Conservation (phyloP, 2,113 vertebrate species). For the Larimichthys crocea region DNA sequence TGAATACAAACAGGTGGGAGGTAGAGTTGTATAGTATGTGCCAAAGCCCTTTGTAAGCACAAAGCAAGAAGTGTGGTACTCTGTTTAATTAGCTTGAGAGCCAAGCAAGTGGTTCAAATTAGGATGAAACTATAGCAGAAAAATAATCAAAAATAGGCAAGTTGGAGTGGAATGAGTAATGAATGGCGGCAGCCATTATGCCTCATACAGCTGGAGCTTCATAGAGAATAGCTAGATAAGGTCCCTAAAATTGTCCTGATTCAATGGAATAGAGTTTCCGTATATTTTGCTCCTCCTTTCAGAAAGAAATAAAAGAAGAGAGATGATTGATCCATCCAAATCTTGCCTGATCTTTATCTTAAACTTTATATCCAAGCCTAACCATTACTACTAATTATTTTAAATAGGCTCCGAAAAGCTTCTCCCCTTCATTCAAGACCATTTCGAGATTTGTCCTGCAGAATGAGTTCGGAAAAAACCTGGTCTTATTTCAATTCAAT, state of each 20-base stretch:
- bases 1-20: conserved; percentile 71
- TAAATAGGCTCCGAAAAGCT: neutral
- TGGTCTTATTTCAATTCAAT: conserved; percentile 26
- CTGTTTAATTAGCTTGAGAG: conserved; percentile 70
- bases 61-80: conserved; percentile 51
- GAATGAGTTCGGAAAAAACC: conserved; percentile 18
- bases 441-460: conserved; percentile 9
- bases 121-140: conserved; percentile 59
- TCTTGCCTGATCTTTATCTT: neutral
- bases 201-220: conserved; percentile 56
- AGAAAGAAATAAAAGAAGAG: neutral
- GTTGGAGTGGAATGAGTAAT: conserved; percentile 47
- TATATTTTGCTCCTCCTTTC: conserved; percentile 8
- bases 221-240: conserved; percentile 39
- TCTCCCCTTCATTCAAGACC: neutral
- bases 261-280: neutral
- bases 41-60: conserved; percentile 69
- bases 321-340: neutral
- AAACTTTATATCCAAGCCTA: neutral
- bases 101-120: conserved; percentile 68
- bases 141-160: conserved; percentile 65
- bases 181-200: conserved; percentile 44
- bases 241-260: conserved; percentile 21
- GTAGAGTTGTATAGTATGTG: conserved; percentile 27
- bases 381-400: neutral